phyloP scores from a whole-genome alignment of 2,888 invertebrate species.

The Sminthurides aquaticus region DNA sequence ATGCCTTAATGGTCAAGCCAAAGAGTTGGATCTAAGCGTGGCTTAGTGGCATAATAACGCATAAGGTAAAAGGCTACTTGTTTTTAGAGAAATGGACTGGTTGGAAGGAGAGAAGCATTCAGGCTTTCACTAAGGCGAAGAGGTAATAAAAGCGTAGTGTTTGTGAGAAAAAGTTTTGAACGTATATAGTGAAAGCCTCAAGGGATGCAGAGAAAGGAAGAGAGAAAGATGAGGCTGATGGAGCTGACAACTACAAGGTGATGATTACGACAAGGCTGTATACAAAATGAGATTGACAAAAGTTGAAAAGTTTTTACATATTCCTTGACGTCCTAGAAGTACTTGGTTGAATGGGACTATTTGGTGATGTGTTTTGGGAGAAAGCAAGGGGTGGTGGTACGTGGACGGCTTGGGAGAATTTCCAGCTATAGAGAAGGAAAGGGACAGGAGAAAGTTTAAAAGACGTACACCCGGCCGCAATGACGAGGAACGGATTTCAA shows the following conservation, averaged over 20 bases:
- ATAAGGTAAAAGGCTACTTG: no score
- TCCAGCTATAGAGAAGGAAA: neutral
- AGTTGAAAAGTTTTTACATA: neutral
- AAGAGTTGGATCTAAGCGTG: neutral
- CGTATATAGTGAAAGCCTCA: neutral
- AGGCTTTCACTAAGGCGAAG: no score
- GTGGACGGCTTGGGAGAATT: neutral
- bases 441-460: neutral
- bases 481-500: neutral
- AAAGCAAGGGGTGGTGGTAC: neutral
- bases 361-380: neutral
- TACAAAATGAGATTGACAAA: conserved; percentile 8
- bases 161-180: neutral
- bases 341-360: neutral
- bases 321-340: neutral
- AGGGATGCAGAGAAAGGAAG: neutral
- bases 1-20: no score
- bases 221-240: neutral
- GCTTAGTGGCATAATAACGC: no score
- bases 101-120: no score
- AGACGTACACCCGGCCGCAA: no score
- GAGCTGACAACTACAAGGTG: neutral
- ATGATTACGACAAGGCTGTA: neutral
- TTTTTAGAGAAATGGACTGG: no score
- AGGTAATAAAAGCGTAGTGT: neutral